Conservation (phyloP, 2,113 vertebrate species). For the Chauna torquata region DNA sequence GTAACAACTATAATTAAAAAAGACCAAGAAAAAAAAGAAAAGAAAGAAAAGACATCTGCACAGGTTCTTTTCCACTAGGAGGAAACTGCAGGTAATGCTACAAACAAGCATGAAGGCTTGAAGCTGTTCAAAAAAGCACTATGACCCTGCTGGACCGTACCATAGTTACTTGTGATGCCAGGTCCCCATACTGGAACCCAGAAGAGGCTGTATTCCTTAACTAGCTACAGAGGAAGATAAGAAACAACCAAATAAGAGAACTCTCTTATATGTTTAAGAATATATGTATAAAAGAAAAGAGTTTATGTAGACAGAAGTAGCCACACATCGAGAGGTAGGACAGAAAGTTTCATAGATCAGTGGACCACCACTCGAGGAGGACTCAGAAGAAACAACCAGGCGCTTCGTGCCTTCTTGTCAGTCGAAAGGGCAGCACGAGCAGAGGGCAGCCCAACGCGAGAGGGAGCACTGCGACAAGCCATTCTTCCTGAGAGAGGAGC, state of each 20-base stretch:
- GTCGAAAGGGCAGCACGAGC: not conserved
- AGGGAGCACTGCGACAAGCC: not conserved
- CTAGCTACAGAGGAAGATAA: not conserved
- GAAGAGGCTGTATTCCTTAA: not conserved
- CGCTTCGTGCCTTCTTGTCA: not conserved
- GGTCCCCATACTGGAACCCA: not conserved
- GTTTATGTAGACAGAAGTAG: not conserved
- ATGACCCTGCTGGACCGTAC: not conserved
- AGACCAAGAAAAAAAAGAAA: not conserved
- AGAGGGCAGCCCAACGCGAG: not conserved
- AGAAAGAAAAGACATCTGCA: not conserved
- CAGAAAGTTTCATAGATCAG: accelerated
- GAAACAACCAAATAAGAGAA: not conserved
- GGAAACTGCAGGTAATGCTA: not conserved
- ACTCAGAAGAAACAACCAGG: not conserved
- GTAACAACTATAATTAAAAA: not conserved
- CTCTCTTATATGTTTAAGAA: too few species aligned
- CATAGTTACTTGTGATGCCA: not conserved
- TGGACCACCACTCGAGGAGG: not conserved
- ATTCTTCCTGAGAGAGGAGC: not conserved
- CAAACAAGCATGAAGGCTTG: not conserved
- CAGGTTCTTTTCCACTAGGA: not conserved
- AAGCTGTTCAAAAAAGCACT: not conserved
- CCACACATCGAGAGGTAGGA: not conserved
- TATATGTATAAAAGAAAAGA: not conserved